Evolutionary conservation across 2,797 vertebrate genomes (phyloP), one percentile per base, ranked within the genome.

Genomic region (Sebastes taczanowskii): DNA sequence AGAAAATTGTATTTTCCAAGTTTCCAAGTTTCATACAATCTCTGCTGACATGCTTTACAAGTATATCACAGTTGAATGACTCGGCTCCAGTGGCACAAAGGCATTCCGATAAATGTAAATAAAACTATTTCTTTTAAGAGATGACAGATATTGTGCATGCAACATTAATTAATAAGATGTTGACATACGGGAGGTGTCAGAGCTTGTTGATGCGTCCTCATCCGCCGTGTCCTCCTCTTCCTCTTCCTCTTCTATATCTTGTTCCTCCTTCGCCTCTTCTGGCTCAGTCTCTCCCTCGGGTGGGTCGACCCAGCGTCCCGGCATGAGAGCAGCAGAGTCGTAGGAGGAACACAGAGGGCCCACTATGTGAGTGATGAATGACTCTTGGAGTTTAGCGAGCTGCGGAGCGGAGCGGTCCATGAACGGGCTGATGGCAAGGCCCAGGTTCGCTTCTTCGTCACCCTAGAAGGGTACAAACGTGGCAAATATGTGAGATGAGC

Each of bases 331-430:
- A 0, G 98, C 97, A 0, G 97, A 98, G 89, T 98, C 93, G 2
- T 99, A 99, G 67, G 98, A 99, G 72, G 97, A 96, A 84, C 98
- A 99, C 1, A 99, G 96, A 2, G 99, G 99, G 8, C 98, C 97
- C 86, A 99, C 99, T 6, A 99, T 99, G 94, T 99, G 99, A 20
- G 97, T 97, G 91, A 99, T 99, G 93, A 99, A 99, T 4, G 99
- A 99, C 84, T 99, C 98, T 92, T 99, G 99, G 9, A 99, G 96
- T 68, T 99, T 97, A 38, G 99, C 99, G 72, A 99, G 92, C 91
- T 99, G 98, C 0, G 99, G 98, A 3, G 97, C 97, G 0, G 98
- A 98, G 10, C 98, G 97, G 91, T 99, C 98, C 99, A 99, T 99
- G 92, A 99, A 99, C 0, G 99, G 99, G 89, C 99, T 99, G 93